phyloP scores from a whole-genome alignment of 2,797 vertebrate genomes.

The Ispidina lecontei region DNA sequence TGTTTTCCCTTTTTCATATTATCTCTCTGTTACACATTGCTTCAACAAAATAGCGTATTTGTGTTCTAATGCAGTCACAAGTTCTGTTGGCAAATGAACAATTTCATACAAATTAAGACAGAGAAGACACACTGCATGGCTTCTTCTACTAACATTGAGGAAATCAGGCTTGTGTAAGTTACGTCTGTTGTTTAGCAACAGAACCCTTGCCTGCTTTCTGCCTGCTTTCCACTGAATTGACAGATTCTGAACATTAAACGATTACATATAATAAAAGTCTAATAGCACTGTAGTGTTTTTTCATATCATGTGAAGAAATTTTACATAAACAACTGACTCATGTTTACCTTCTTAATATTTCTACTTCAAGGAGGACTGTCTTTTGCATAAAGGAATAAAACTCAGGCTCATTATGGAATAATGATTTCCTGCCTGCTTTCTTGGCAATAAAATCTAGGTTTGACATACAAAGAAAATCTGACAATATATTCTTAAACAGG shows the following conservation, averaged over 20 bases:
- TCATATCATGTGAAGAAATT: background rate
- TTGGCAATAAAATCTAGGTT: background rate
- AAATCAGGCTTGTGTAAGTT: background rate
- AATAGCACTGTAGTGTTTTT: background rate
- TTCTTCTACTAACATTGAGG: background rate
- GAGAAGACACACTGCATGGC: background rate
- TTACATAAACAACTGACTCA: background rate
- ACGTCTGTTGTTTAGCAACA: background rate
- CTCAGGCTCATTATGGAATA: background rate
- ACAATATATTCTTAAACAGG: background rate
- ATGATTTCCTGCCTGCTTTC: background rate
- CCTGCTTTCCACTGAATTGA: background rate
- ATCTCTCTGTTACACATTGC: background rate
- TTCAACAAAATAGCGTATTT: background rate
- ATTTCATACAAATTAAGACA: slow-evolving; percentile 47
- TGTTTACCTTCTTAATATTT: background rate
- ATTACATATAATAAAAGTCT: background rate
- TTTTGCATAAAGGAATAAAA: background rate
- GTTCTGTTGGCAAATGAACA: slow-evolving; percentile 13
- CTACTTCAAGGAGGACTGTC: background rate
- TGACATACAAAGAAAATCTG: background rate
- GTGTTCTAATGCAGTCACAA: background rate
- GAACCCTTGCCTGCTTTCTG: background rate
- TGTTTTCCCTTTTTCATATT: background rate
- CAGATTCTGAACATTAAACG: background rate